Evolutionary conservation across 2,113 vertebrate species (phyloP).

Genomic region (Machaerirhynchus nigripectus): DNA sequence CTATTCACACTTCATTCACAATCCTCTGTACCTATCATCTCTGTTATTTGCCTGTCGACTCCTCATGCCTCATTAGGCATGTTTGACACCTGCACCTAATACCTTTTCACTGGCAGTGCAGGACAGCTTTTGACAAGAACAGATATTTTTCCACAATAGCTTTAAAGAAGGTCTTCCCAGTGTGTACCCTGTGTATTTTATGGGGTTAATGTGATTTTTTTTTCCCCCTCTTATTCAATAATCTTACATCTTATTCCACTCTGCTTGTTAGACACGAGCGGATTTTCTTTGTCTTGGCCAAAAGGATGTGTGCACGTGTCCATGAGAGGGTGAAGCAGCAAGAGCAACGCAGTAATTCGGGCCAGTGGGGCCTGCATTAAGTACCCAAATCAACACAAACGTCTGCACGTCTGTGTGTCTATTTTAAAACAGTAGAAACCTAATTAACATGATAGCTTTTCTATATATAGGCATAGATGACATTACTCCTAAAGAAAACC

Average conservation of each 20-base stretch:
- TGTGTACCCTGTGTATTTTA: neutral
- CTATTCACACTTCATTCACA: constrained; percentile 73
- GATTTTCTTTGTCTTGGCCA: constrained; percentile 22
- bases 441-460: constrained; percentile 36
- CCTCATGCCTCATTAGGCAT: constrained; percentile 75
- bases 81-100: constrained; percentile 76
- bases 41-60: constrained; percentile 73
- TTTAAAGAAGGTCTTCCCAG: constrained; percentile 33
- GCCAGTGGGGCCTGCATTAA: neutral
- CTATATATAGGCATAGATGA: constrained; percentile 31
- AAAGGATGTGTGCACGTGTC: neutral
- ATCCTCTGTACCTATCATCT: constrained; percentile 70
- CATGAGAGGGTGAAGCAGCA: neutral
- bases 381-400: neutral
- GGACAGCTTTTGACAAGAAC: constrained; percentile 66
- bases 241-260: constrained; percentile 44
- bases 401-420: neutral
- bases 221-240: neutral
- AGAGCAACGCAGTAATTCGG: constrained; percentile 5
- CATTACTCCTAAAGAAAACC: constrained; percentile 11
- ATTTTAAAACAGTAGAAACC: constrained; percentile 40
- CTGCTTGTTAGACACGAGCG: constrained; percentile 17
- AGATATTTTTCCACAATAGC: constrained; percentile 58
- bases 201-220: neutral
- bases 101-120: constrained; percentile 58